Evolutionary conservation across 2,888 invertebrate genomes (phyloP), one percentile per base, ranked within the genome.

Genomic region (Drosophila flavopinicola): DNA sequence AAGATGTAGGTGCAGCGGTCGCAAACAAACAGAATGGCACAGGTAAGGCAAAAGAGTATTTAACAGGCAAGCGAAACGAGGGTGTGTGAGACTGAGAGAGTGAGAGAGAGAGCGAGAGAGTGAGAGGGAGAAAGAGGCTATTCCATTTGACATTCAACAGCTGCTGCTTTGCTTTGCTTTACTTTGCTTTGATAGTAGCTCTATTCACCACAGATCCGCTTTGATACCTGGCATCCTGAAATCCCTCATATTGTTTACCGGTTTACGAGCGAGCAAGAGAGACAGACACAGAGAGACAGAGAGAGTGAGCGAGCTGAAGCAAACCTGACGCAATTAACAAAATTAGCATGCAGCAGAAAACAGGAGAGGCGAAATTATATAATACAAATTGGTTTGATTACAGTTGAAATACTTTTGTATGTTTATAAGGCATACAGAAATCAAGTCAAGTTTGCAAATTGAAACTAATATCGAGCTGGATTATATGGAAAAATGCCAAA

Each of bases 241-340:
- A 4, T 23, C 35, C 7, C 13, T 29, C 1, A 6, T 25, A 25
- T 27, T 27, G 17, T 9, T n/a, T 5, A 6, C 10, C 35, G 42
- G 41, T 41, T 58, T 33, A 15, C 0, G 3, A 7, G 17, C 20
- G n/a, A 39, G 24, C 9, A 6, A 13, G 1, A 9, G n/a, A 35
- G 15, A 10, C 3, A 35, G 29, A 29, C 1, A 11, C 3, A 23
- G 20, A 9, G 11, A 23, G 17, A 24, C 10, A 24, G 15, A 17
- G 6, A 10, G 47, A 35, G n/a, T 6, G 33, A 23, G 33, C 11
- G 13, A 9, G 7, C 1, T n/a, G 5, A 15, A 23, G 35, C n/a
- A 42, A 44, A 20, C 58, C 37, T 57, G 58, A 38, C 25, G 39
- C 38, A 47, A 58, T 27, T 45, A 32, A 4, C 25, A 9, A 47